Conservation (phyloP, 2,113 vertebrate genomes). For the Macaca nemestrina region DNA sequence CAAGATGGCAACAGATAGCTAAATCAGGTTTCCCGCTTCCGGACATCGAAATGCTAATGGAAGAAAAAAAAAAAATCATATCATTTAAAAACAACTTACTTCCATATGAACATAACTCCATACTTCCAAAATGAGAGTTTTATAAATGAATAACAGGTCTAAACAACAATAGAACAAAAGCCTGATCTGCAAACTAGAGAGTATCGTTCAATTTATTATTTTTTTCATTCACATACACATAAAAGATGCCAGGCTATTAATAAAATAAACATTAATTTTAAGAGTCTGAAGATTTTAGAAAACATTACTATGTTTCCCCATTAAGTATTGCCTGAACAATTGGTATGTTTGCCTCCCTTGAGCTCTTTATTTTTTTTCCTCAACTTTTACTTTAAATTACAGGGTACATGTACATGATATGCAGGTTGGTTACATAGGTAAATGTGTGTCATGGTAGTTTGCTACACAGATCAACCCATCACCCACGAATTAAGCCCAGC, state of each 20-base stretch:
- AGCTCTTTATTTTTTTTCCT: too few relatives aligned
- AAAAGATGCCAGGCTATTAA: not conserved
- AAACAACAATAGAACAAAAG: not conserved
- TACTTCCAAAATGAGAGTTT: not conserved
- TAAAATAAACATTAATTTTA: constrained; percentile 5
- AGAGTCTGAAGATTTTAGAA: not conserved
- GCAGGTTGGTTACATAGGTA: too few relatives aligned
- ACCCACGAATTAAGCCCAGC: too few relatives aligned
- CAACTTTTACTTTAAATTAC: too few relatives aligned
- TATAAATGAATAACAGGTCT: not conserved
- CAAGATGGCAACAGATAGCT: not conserved
- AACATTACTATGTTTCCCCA: not conserved
- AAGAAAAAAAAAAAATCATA: not conserved
- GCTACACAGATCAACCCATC: too few relatives aligned
- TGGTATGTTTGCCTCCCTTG: not conserved
- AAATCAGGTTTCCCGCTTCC: not conserved
- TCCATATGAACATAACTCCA: not conserved
- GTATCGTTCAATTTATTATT: not conserved
- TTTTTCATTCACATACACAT: not conserved
- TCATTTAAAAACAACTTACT: not conserved
- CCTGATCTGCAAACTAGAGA: not conserved
- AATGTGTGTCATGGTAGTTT: too few relatives aligned
- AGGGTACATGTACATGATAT: too few relatives aligned
- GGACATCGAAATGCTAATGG: not conserved
- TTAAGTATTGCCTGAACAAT: not conserved